Percentiles rank a stretch among this genome's conserved stretches.
These are phyloP conservation scores for Thamnophis sirtalis DNA, from an alignment of 2,113 vertebrate genomes.

Conservation along the genomic window DNA sequence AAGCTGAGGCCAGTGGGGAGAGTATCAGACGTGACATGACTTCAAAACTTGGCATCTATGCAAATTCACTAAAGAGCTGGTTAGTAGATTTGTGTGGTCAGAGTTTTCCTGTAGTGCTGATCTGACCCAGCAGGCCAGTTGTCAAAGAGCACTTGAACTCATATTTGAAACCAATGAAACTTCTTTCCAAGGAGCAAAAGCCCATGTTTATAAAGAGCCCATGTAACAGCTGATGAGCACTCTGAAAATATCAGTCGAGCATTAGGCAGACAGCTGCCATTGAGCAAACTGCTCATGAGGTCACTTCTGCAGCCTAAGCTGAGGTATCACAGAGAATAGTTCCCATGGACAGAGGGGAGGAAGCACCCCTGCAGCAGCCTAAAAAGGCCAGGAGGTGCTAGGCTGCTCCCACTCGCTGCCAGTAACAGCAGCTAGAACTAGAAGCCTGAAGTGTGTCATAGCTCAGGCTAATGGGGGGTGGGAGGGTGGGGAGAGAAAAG, in stretches of 20 bases:
- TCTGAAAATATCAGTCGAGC: background rate
- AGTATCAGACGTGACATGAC: background rate
- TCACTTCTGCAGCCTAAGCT: background rate
- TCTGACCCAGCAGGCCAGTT: background rate
- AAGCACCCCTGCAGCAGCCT: background rate
- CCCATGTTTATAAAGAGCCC: background rate
- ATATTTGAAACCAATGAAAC: background rate
- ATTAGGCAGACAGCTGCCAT: background rate
- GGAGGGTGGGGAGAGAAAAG: background rate
- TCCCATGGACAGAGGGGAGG: background rate
- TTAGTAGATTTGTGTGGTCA: background rate
- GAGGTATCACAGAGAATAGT: background rate
- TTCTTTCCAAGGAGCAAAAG: background rate
- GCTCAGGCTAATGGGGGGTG: too few relatives aligned
- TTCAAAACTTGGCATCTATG: background rate
- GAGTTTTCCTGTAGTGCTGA: background rate
- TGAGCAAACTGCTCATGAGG: background rate
- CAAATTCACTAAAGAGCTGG: background rate
- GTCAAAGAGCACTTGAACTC: background rate
- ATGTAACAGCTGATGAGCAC: background rate
- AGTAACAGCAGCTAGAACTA: background rate
- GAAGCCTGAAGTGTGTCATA: background rate
- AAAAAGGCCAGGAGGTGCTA: background rate
- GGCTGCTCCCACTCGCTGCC: background rate
- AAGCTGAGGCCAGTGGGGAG: background rate